Base-by-base conservation (phyloP, 2,113 vertebrate genomes). In the Haemorhous mexicanus region DNA sequence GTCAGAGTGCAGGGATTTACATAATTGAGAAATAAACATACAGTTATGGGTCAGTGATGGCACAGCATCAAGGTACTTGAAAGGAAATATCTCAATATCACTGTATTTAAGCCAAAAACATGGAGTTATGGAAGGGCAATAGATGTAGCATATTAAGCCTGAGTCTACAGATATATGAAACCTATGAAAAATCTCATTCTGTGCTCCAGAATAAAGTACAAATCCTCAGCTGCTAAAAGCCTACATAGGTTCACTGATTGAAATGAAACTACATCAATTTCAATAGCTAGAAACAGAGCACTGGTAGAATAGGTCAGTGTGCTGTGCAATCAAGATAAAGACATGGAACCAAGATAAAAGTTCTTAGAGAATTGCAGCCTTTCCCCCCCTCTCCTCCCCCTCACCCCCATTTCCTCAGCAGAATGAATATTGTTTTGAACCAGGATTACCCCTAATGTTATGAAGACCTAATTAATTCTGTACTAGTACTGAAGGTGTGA, bases 21-120 rank as follows among this genome's bases (percentile, higher is more conserved):
- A 86, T 88, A 94, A 95, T 3, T 94, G 72, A 86, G 79, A 93
- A 93, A 85, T 44, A 93, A 96, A 88, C 37, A 80, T 46, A 69
- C 22, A 77, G 55, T 93, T 92, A 92, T 23, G 35, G 87, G 70
- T 94, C 85, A 94, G 33, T 66, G 73, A 39, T 43, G 37, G 23
- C 46, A 62, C 28, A 83, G 23, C 37, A 74, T 32, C 2, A 2
- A 79, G 17, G 24, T 47, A 32, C 59, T 83, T 85, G 18, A 61
- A 37, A 88, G 26, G 26, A 92, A 87, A 73, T 13, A 0, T 68
- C 78, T 86, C 67, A 64, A 9, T 66, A 92, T 72, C 32, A 33
- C 18, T 62, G 9, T 22, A 74, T 80, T 92, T 90, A 59, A 68
- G 77, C 11, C 1, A 4, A 80, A 90, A 93, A 74, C 80, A 12